Evolutionary conservation across 2,888 invertebrate genomes (phyloP).

Genomic region (Pocota personata): DNA sequence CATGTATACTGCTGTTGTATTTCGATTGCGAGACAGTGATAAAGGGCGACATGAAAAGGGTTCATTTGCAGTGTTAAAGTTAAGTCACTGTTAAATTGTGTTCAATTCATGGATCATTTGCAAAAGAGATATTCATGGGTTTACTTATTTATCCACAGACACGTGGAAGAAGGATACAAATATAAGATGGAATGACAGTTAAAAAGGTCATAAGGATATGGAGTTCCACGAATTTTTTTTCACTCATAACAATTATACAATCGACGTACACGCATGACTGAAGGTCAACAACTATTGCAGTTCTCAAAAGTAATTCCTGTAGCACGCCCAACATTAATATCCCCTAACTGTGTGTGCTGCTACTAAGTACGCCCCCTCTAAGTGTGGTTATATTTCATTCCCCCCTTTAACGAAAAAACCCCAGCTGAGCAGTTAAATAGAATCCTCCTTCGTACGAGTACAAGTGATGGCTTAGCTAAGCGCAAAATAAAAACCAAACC

Average conservation of each 20-base stretch:
- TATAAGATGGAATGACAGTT: too few relatives aligned
- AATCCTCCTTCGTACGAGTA: constrained; percentile 19
- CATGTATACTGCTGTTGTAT: constrained; percentile 8
- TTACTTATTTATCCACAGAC: not conserved
- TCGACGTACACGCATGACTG: constrained; percentile 4
- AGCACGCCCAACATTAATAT: constrained; percentile 46
- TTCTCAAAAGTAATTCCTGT: constrained; percentile 16
- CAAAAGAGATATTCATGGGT: not conserved
- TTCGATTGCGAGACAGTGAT: constrained; percentile 64
- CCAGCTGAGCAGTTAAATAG: constrained; percentile 42
- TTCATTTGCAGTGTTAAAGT: constrained; percentile 61
- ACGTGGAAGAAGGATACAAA: not conserved
- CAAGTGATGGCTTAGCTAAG: constrained; percentile 55
- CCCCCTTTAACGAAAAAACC: constrained; percentile 13
- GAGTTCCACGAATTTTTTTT: too few relatives aligned
- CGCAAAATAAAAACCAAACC: constrained; percentile 55
- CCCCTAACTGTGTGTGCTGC: constrained; percentile 19
- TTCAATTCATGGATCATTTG: constrained; percentile 68
- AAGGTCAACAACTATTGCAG: constrained; percentile 40
- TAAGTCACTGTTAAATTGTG: constrained; percentile 67
- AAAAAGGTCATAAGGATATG: too few relatives aligned
- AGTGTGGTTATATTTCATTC: constrained; percentile 54
- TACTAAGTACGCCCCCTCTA: constrained; percentile 30
- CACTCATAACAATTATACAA: not conserved
- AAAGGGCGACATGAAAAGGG: constrained; percentile 69